Percentiles rank a stretch among this genome's conserved stretches.
phyloP scores from a whole-genome alignment of 2,888 invertebrate species.

The Protodeltote pygarga region DNA sequence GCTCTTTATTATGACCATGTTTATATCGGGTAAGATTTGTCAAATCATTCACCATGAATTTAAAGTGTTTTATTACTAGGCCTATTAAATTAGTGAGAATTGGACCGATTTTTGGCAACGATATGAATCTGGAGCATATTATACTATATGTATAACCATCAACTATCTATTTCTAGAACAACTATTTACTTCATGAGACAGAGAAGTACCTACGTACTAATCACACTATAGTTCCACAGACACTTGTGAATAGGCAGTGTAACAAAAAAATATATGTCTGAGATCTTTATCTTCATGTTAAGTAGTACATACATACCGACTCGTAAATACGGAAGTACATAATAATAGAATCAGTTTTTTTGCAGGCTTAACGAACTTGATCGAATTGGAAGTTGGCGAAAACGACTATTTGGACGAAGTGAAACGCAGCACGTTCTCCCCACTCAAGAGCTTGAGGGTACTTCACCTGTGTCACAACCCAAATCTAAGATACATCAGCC shows the following conservation, averaged over 20 bases:
- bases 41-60: constrained; percentile 26
- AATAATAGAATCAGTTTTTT: constrained; percentile 50
- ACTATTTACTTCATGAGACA: constrained; percentile 18
- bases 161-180: constrained; percentile 31
- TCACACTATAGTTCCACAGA: constrained; percentile 9
- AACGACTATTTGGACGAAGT: constrained; percentile 86
- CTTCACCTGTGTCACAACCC: constrained; percentile 85
- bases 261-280: constrained; percentile 26
- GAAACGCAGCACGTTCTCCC: constrained; percentile 83
- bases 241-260: background rate
- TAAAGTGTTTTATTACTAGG: constrained; percentile 23
- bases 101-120: constrained; percentile 34
- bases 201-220: background rate
- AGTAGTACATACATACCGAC: constrained; percentile 13
- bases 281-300: constrained; percentile 34
- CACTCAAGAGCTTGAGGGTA: constrained; percentile 75
- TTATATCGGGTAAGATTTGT: constrained; percentile 18
- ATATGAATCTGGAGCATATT: constrained; percentile 20
- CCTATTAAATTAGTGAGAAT: constrained; percentile 26
- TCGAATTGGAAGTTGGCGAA: constrained; percentile 87
- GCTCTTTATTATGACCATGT: constrained; percentile 12
- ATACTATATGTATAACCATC: constrained; percentile 17
- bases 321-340: constrained; percentile 38
- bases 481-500: constrained; percentile 85
- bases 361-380: constrained; percentile 84